These are phyloP conservation scores for Plecotus auritus DNA, from an alignment of 2,113 vertebrate species.

Conservation along the genomic window DNA sequence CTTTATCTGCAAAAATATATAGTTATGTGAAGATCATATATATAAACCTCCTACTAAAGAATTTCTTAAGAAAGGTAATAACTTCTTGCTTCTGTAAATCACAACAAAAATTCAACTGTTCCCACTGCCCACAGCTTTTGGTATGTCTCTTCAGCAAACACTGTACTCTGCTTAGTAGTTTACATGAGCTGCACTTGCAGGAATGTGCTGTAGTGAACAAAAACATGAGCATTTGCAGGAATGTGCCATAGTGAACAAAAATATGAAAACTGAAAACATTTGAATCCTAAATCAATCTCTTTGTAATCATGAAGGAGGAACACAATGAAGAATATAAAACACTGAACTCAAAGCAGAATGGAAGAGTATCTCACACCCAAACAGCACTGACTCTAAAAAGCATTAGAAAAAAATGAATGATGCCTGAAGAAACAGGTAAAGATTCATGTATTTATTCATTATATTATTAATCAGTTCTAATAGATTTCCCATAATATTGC, in stretches of 20 bases:
- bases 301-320: not conserved
- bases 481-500: not conserved
- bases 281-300: not conserved
- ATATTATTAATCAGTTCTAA: not conserved
- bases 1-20: not conserved
- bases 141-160: not conserved
- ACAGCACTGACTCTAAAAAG: not conserved
- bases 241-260: not conserved
- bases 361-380: not conserved
- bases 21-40: not conserved
- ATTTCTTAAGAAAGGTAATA: not conserved
- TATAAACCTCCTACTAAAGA: not conserved
- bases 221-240: not conserved
- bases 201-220: not conserved
- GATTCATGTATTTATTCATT: not conserved
- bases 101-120: not conserved
- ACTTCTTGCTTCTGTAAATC: not conserved
- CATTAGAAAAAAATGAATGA: not conserved
- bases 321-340: not conserved
- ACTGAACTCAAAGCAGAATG: not conserved
- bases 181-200: not conserved
- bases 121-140: not conserved
- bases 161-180: not conserved
- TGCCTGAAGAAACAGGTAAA: not conserved
- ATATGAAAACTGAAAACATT: not conserved